Base-by-base conservation (phyloP, 1,140 invertebrate species). In the Lanistes nyassanus region DNA sequence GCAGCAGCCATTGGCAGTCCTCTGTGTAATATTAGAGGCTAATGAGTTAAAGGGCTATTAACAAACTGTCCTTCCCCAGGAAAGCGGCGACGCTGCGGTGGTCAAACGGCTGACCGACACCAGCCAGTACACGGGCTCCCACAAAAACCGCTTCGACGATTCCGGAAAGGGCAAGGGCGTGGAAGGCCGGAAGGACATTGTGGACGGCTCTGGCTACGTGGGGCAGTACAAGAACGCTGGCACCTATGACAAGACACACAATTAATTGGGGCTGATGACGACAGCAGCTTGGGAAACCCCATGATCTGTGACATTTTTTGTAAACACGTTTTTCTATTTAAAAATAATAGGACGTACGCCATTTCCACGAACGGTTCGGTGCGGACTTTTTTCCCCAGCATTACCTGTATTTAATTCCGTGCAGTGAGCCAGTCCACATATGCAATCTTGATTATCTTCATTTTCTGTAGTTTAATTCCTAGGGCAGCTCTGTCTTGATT, bases 31-130 rank as follows among this genome's bases (percentile, higher is more conserved):
- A n/a, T n/a, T n/a, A n/a, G 39, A 26, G 21, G 67, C 34, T 47
- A 39, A 69, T 47, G 67, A 69, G 29, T 19, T 29, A 39, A 6
- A 67, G n/a, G 37, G 36, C 31, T 11, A 62, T 65, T 29, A 65
- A 34, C 21, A 6, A 36, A 31, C 21, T 39, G 7, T 11, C 37
- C 11, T 31, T 21, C 0, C 1, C 36, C 23, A 67, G 23, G 11
- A 26, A 13, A 23, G 5, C 7, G 76, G 74, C 37, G 42, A 39
- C 11, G 72, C 60, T 39, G 74, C 39, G 1, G 73, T 71, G 21
- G 81, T 81, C 0, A 66, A 74, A 6, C 37, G 79, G 3, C 39
- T 99, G 78, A 98, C 97, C 13, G 90, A 91, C 78, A 78, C 86
- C 21, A 79, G 79, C 3, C 82, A 87, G 39, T 92, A 92, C 79